Base-by-base conservation (phyloP, 1,140 invertebrate genomes). In the Rhyacophila brunnea region DNA sequence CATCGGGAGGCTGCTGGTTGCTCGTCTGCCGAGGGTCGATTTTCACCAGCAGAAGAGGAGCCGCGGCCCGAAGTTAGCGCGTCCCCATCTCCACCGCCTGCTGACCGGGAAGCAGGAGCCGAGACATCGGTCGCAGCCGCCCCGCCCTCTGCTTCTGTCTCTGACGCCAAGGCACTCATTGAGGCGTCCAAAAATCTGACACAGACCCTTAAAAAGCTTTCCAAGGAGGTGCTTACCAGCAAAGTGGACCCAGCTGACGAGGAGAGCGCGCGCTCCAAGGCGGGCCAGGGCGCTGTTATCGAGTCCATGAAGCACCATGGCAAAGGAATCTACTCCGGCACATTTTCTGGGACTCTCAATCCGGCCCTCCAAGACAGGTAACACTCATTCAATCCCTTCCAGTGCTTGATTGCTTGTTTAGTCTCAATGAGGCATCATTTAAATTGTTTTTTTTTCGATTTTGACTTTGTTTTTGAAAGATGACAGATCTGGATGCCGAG, bases 291-390 rank as follows among this genome's bases (percentile, higher is more conserved):
- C 42, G 91, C 91, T 64, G 91, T 94, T 67, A 94, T 94, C 68
- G 90, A 94, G 69, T 92, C 90, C 64, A 93, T 95, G 91, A 90
- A 94, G 69, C 91, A 95, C 71, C 90, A 95, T 67, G 91, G 93
- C 40, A 92, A 93, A 73, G 94, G 93, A 62, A 88, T 91, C 46
- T 92, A 91, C 70, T 91, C 89, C 14, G 90, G 89, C 34, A 91
- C 89, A 19, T 88, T 89, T 73, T 84, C 86, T 72, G 93, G 94
- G 28, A 95, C 93, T 6, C 73, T 97, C 10, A 96, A 95, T 78
- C 93, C 94, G 54, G 90, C 92, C n/a, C 80, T 96, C 11, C 94
- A 96, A 76, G 94, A 96, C 73, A 86, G 87, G 61, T 79, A 62
- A 71, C 52, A 6, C 23, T 28, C 9, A 9, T 9, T 28, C 4